Conservation (phyloP, 2,888 invertebrate genomes). For the Scaptomyza parva region DNA sequence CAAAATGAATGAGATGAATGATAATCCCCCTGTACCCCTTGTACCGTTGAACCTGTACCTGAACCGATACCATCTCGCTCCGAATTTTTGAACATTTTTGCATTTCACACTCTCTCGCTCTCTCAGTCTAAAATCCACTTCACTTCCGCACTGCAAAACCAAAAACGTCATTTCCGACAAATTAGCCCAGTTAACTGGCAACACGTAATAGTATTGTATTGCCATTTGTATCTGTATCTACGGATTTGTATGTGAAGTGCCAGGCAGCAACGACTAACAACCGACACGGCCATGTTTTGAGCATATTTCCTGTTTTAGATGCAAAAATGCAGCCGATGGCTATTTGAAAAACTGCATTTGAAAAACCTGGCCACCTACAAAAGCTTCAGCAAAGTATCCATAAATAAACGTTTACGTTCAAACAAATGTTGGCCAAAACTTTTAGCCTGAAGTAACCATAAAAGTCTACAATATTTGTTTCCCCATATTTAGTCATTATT, state of each 20-base stretch:
- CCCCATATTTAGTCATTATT: neutral
- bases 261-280: conserved; percentile 57
- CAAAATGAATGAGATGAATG: conserved; percentile 46
- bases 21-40: neutral
- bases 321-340: conserved; percentile 40
- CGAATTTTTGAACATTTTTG: conserved; percentile 39
- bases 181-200: conserved; percentile 77
- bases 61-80: neutral
- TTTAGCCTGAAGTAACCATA: conserved; percentile 3
- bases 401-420: conserved; percentile 16
- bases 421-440: conserved; percentile 2
- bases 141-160: conserved; percentile 65
- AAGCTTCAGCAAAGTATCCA: conserved; percentile 48
- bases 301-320: conserved; percentile 75
- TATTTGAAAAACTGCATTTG: conserved; percentile 15
- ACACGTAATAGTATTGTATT: conserved; percentile 49
- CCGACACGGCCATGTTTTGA: conserved; percentile 63
- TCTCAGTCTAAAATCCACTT: neutral
- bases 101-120: conserved; percentile 26
- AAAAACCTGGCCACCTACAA: conserved; percentile 48
- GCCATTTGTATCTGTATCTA: conserved; percentile 19
- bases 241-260: conserved; percentile 41
- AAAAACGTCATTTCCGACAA: conserved; percentile 79
- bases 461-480: neutral
- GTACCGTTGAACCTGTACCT: neutral